Evolutionary conservation across 2,888 invertebrate species (phyloP).

Genomic region (Crocallis elinguaria): DNA sequence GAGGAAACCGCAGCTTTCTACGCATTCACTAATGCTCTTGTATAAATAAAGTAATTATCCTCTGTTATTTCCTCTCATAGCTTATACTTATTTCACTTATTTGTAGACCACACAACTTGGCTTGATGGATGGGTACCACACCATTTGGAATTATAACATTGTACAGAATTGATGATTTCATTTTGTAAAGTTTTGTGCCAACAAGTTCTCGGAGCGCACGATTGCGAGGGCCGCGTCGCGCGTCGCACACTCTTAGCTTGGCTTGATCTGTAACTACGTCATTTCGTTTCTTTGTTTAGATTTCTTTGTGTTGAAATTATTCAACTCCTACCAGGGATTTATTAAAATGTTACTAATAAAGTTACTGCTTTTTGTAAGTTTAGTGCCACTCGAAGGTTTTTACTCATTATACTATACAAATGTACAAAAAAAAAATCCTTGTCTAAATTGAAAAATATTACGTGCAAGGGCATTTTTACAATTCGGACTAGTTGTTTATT

Average conservation of each 20-base stretch:
- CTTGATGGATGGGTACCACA: not conserved
- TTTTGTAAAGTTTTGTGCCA: no score
- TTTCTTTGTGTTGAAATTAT: conserved; percentile 31
- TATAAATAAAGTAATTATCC: conserved; percentile 17
- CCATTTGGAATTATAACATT: no score
- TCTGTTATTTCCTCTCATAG: conserved; percentile 6
- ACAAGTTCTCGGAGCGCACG: not conserved
- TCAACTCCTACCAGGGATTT: conserved; percentile 44
- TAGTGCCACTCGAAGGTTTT: no score
- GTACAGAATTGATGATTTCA: no score
- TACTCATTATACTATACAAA: no score
- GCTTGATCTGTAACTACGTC: conserved; percentile 28
- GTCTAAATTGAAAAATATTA: no score
- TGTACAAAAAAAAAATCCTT: no score
- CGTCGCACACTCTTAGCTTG: conserved; percentile 27
- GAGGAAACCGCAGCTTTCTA: conserved; percentile 71
- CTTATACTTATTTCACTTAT: not conserved
- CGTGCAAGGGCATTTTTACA: no score
- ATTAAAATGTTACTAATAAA: not conserved
- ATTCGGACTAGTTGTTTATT: no score
- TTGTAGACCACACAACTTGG: not conserved
- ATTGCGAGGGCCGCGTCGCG: conserved; percentile 5
- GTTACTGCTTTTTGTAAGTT: no score
- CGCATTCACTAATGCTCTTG: conserved; percentile 44
- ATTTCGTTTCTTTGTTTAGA: conserved; percentile 30